These are phyloP conservation scores for Hypanus sabinus DNA, from an alignment of 2,113 vertebrate genomes.

Conservation along the genomic window DNA sequence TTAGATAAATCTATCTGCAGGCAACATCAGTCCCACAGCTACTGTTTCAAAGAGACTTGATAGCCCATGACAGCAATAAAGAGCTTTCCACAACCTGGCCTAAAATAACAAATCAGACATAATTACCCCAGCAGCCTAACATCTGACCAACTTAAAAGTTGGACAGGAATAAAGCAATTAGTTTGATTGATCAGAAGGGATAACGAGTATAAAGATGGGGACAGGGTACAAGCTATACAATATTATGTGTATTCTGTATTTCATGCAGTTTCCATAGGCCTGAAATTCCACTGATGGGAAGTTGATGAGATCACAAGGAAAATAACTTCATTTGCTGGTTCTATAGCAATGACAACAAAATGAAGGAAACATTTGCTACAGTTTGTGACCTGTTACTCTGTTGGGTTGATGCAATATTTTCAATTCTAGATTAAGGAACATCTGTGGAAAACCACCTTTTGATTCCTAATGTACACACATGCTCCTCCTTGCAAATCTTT, in stretches of 20 bases:
- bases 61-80: conserved; percentile 15
- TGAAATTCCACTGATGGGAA: neutral
- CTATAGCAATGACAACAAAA: neutral
- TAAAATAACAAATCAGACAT: conserved; percentile 24
- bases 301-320: neutral
- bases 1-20: conserved; percentile 28
- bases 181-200: conserved; percentile 21
- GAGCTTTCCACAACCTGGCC: neutral
- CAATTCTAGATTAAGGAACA: neutral
- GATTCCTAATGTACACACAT: neutral
- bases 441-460: neutral
- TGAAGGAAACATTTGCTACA: neutral
- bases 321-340: neutral
- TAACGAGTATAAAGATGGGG: neutral
- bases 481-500: neutral
- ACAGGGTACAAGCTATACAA: neutral
- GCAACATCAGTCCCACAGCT: conserved; percentile 23
- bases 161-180: conserved; percentile 22
- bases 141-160: neutral
- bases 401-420: neutral
- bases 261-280: neutral
- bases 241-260: neutral
- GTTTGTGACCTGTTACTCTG: neutral
- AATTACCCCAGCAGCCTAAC: neutral
- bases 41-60: conserved; percentile 27